Base-by-base conservation (phyloP, 2,888 invertebrate genomes). In the Encarsia formosa region DNA sequence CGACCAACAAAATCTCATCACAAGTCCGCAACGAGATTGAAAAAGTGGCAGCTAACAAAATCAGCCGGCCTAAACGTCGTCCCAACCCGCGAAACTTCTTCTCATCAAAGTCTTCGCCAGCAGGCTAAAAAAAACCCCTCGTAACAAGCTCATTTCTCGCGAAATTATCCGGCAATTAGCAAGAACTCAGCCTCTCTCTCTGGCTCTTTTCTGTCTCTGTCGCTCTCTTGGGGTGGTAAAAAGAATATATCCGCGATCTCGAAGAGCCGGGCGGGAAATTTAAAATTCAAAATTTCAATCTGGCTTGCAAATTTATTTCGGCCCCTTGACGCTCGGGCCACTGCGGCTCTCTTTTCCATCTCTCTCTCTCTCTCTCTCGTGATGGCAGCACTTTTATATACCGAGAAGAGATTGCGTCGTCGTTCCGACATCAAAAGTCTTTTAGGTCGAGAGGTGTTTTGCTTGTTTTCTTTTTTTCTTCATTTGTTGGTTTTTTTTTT, bases 281-380 rank as follows among this genome's bases (percentile, higher is more conserved):
- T 77, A 74, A 77, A 78, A 76, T 77, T 77, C 75, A 77, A 77
- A 78, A 76, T 77, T 74, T 70, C 72, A 74, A 78, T 77, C 76
- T 78, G 77, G 76, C 67, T 77, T 77, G 77, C 77, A 76, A 77
- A 78, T 78, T 75, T 65, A 61, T 54, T 60, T 58, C 60, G 60
- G 65, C 60, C 59, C 63, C 56, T 57, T 62, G 57, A 57, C 63
- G 18, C 49, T 49, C 26, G 16, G 19, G 31, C 58, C 58, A 48
- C 59, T 54, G 60, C 59, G 63, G 59, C 44, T 11, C 43, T 37
- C 16, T 50, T 34, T 26, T 15, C 20, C 34, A 24, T 44, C 32
- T 38, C 47, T 46, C 42, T 45, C 61, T 60, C 54, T 54, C 31
- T 11, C 9, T 8, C 60, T 54, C 39, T 15, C 18, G 5, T 31